Evolutionary conservation across 1,140 invertebrate genomes (phyloP).

Genomic region (Pogonus chalceus): DNA sequence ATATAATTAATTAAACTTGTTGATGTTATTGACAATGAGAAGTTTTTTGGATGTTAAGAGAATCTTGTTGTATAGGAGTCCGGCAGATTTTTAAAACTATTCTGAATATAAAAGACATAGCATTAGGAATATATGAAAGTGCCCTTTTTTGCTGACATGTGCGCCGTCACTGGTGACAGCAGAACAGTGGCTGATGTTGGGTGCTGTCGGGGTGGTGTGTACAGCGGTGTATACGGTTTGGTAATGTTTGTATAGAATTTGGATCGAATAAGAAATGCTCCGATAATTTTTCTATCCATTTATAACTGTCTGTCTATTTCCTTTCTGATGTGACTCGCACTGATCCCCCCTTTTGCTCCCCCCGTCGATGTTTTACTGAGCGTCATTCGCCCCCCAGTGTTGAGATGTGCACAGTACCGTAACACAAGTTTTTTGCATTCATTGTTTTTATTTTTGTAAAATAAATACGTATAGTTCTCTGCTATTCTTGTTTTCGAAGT

Average conservation of each 20-base stretch:
- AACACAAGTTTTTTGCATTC: background rate
- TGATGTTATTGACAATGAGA: no score
- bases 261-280: conserved; percentile 36
- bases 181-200: background rate
- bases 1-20: no score
- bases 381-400: background rate
- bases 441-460: no score
- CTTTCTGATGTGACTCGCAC: conserved; percentile 34
- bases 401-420: background rate
- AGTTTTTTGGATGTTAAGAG: no score
- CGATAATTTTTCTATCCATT: conserved; percentile 41
- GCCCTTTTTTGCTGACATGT: background rate
- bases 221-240: conserved; percentile 14
- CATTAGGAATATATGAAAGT: no score
- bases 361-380: background rate
- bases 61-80: no score
- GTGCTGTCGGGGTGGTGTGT: conserved; percentile 3
- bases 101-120: no score
- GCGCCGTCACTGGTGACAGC: background rate
- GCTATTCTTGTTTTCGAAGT: no score
- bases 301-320: conserved; percentile 41
- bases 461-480: no score
- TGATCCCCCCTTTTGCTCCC: conserved; percentile 20
- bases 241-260: conserved; percentile 31
- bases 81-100: no score